Evolutionary conservation across 2,113 vertebrate species (phyloP), one percentile per base, ranked within the genome.

Genomic region (Phylloscopus whistleri): DNA sequence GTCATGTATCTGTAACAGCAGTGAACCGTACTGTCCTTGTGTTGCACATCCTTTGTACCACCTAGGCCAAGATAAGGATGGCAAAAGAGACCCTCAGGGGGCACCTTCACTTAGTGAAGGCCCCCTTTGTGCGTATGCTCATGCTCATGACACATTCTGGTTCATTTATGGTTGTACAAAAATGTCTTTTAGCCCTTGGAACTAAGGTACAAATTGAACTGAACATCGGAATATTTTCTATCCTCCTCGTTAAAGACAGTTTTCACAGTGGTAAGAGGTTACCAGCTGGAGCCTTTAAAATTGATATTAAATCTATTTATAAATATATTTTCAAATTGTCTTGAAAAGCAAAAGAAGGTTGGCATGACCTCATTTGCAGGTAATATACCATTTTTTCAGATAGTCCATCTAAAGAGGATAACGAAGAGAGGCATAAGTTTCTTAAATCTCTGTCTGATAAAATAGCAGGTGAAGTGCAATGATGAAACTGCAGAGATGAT

Each of bases 81-180:
- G 23, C 14, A 89, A 66, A 86, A 67, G 6, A 8, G 14, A 5
- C 6, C 41, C 31, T 80, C 11, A 63, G 41, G 14, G 24, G 35
- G 5, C 10, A 72, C 13, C 27, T 80, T 56, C 0, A 0, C 31
- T 72, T 56, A 16, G 16, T 26, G 7, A 79, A 33, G 22, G 13
- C 10, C 10, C 10, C 4, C 22, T 85, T 62, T 60, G 18, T 53
- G 33, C 4, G 1, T 3, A 0, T n/a, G 17, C 16, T 58, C 43
- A 6, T 55, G 44, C 30, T 60, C 35, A 22, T 84, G 73, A 23
- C 35, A 35, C 68, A 75, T 13, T 11, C 33, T 62, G 20, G 5
- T 62, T 66, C 3, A 1, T 39, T 76, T 59, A 51, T 35, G 11
- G 20, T 41, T 49, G 13, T 52, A 33, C 26, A 72, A 64, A 87